Base-by-base conservation (phyloP, 2,113 vertebrate genomes). In the Butastur rufipennis region DNA sequence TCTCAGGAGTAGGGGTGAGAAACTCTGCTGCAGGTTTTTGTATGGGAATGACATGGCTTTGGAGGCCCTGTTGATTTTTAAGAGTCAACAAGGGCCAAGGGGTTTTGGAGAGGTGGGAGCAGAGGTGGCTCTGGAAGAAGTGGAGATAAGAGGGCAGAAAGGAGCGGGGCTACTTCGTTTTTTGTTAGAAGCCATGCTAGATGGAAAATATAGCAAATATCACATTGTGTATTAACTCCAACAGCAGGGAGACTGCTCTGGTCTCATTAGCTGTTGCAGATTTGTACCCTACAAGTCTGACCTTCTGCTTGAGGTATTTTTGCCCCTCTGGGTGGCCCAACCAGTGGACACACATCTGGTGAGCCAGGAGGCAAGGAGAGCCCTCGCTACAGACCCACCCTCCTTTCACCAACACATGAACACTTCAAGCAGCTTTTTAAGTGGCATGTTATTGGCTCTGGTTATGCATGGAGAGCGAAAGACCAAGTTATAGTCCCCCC, bases 111-210 rank as follows among this genome's bases (percentile, higher is more conserved):
- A 63, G 15, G 12, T 20, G 4, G 12, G n/a, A 75, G 47, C 47
- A 91, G 56, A 48, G 9, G 31, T 36, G 11, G 27, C 17, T 61
- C 23, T 43, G 65, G 48, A 34, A 34, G 10, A 52, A 71, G n/a
- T 6, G 12, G 43, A 42, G 26, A 27, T 48, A 61, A 48, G 19
- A 40, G 23, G 45, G n/a, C 9, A 88, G 84, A 75, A 91, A 74
- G 18, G 3, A 74, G 20, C 3, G 1, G 38, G 16, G 10, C 27
- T 59, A 7, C 22, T 59, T 59, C 2, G 1, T 4, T 26, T 53
- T 62, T 71, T 59, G 9, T 32, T n/a, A 38, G 19, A 71, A 84
- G 42, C 13, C 12, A 7, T 4, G 2, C n/a, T 50, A 55, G 38
- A 26, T 65, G 25, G 43, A 81, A 91, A 84, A 72, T 2, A 5